Conservation (phyloP, 2,113 vertebrate genomes). For the Oceanites oceanicus region DNA sequence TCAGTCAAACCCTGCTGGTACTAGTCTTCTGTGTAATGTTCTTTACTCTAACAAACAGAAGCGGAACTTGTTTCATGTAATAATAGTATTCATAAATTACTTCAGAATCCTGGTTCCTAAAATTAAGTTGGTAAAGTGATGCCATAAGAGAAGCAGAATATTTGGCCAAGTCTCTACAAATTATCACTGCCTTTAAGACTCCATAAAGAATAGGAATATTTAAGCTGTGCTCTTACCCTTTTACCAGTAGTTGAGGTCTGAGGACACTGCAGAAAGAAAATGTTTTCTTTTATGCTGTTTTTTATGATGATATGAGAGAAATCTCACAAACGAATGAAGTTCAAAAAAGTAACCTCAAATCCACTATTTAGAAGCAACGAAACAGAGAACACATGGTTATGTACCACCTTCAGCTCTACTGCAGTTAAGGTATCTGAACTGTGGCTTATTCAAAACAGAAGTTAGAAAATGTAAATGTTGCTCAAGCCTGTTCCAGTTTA, state of each 20-base stretch:
- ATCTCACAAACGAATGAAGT: not conserved
- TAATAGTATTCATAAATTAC: not conserved
- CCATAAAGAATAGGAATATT: not conserved
- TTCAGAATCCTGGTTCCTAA: not conserved
- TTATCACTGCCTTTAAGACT: not conserved
- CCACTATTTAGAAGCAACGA: accelerated
- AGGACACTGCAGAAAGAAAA: not conserved
- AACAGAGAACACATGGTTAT: not conserved
- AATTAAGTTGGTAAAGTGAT: not conserved
- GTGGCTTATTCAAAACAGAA: not conserved
- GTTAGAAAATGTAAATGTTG: not conserved
- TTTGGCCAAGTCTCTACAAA: not conserved
- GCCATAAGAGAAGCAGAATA: not conserved
- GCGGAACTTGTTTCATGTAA: not conserved
- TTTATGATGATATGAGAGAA: not conserved
- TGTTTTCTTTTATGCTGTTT: not conserved
- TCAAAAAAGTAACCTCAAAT: not conserved
- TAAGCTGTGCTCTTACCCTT: not conserved
- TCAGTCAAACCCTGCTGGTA: not conserved
- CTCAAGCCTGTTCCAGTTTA: not conserved
- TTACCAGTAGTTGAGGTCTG: not conserved
- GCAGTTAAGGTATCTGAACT: not conserved
- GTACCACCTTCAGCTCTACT: not conserved
- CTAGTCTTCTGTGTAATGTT: not conserved
- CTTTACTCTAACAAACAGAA: not conserved